Conservation (phyloP, 2,888 invertebrate genomes). For the Vandiemenella viatica region DNA sequence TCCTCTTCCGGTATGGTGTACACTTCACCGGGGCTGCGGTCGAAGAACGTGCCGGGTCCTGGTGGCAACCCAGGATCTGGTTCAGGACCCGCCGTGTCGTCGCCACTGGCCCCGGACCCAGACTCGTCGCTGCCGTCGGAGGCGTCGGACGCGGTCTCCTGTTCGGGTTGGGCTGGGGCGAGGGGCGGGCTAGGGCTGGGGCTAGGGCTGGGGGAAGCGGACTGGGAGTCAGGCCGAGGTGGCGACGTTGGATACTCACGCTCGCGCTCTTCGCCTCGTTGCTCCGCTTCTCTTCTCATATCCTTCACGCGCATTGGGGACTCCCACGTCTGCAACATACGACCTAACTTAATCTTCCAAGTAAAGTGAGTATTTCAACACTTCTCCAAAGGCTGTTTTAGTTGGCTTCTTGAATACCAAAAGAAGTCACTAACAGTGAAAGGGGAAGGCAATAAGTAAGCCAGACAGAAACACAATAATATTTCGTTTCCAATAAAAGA, state of each 20-base stretch:
- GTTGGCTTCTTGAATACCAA: too few species aligned
- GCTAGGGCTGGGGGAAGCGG: constrained; percentile 2
- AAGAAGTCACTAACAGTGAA: too few species aligned
- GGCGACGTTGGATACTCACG: constrained; percentile 14
- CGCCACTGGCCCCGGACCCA: not conserved
- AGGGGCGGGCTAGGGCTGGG: too few species aligned
- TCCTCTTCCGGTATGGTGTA: constrained; percentile 36
- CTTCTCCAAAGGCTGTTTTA: too few species aligned
- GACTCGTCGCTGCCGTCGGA: not conserved
- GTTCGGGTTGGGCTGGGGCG: constrained; percentile 3
- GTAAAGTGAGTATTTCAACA: too few species aligned
- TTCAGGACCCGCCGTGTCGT: too few species aligned
- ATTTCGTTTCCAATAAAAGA: too few species aligned
- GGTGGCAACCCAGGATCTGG: not conserved
- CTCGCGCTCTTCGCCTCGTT: constrained; percentile 12
- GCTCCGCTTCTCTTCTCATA: constrained; percentile 12
- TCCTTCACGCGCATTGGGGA: constrained; percentile 14
- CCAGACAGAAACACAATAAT: too few species aligned
- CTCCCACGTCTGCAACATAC: constrained; percentile 15
- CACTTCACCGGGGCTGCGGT: constrained; percentile 32
- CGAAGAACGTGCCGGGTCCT: constrained; percentile 22
- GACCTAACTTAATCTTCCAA: too few species aligned
- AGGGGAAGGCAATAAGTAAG: too few species aligned
- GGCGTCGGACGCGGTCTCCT: constrained; percentile 2
- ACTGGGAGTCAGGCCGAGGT: too few species aligned